These are phyloP conservation scores for Narcine bancroftii DNA, from an alignment of 2,113 vertebrate species.

Conservation along the genomic window DNA sequence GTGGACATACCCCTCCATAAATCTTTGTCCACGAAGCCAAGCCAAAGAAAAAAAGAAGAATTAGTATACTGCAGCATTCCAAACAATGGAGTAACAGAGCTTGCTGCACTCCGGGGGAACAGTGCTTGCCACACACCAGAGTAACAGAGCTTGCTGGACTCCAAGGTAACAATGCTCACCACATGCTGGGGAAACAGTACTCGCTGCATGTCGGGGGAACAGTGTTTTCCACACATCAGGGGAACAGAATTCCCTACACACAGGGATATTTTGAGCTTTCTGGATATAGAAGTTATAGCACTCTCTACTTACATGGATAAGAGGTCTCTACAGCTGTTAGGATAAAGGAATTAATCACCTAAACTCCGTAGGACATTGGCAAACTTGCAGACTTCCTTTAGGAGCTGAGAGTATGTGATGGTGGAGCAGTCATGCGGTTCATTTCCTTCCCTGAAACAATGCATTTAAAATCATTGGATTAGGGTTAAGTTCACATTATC, in stretches of 20 bases:
- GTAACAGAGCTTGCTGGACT: too few species aligned
- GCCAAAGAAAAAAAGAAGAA: too few species aligned
- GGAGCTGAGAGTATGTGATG: constrained; percentile 61
- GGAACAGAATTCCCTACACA: neutral
- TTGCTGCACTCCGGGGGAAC: too few species aligned
- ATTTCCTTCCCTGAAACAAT: constrained; percentile 63
- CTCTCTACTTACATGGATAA: neutral
- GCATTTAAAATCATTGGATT: constrained; percentile 11
- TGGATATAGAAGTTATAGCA: too few species aligned
- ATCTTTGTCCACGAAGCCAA: too few species aligned
- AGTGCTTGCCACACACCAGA: too few species aligned
- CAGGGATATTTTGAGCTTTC: neutral
- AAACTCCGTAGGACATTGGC: constrained; percentile 60
- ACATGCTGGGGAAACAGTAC: too few species aligned
- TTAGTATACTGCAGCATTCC: too few species aligned
- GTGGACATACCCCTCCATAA: too few species aligned
- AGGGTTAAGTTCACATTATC: neutral
- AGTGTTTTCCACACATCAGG: neutral
- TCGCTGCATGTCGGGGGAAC: too few species aligned
- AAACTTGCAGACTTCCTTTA: constrained; percentile 62
- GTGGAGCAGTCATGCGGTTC: constrained; percentile 51
- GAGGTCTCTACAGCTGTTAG: neutral
- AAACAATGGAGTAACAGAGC: neutral
- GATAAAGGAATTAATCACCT: constrained; percentile 48
- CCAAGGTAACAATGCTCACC: too few species aligned